Evolutionary conservation across 2,113 vertebrate species (phyloP).

Genomic region (Vombatus ursinus): DNA sequence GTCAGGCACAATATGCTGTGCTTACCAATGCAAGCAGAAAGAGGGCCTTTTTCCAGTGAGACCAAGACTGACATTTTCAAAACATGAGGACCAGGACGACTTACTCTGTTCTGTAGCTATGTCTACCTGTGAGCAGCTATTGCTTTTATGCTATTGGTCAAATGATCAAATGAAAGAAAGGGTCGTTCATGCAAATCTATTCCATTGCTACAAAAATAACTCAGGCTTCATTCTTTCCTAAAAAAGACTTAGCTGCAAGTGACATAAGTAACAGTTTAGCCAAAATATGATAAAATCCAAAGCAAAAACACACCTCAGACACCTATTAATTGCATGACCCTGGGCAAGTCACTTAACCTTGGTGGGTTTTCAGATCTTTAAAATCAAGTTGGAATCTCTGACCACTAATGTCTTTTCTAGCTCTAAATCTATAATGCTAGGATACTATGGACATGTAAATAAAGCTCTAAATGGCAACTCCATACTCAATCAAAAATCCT

Average conservation of each 20-base stretch:
- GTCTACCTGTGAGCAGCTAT: background rate
- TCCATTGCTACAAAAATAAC: background rate
- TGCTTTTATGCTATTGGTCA: background rate
- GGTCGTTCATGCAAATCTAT: background rate
- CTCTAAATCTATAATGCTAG: background rate
- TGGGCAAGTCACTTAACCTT: background rate
- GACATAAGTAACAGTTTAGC: background rate
- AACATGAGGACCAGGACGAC: background rate
- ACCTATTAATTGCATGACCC: background rate
- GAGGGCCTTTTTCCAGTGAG: background rate
- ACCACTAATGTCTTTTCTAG: background rate
- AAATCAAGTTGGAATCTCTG: background rate
- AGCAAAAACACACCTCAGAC: background rate
- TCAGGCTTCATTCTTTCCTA: background rate
- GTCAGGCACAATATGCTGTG: background rate
- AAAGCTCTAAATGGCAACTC: slow-evolving; percentile 28
- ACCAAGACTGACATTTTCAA: background rate
- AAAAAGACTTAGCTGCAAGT: background rate
- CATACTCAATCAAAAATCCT: slow-evolving; percentile 19
- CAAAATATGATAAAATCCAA: background rate
- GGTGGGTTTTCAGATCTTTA: background rate
- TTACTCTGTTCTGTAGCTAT: background rate
- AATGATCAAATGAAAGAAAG: background rate
- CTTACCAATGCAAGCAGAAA: background rate
- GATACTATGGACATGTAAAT: background rate